Percentiles rank a stretch among this genome's conserved stretches.
These are phyloP conservation scores for Halcyon leucocephala DNA, from an alignment of 2,797 vertebrate genomes.

Conservation along the genomic window DNA sequence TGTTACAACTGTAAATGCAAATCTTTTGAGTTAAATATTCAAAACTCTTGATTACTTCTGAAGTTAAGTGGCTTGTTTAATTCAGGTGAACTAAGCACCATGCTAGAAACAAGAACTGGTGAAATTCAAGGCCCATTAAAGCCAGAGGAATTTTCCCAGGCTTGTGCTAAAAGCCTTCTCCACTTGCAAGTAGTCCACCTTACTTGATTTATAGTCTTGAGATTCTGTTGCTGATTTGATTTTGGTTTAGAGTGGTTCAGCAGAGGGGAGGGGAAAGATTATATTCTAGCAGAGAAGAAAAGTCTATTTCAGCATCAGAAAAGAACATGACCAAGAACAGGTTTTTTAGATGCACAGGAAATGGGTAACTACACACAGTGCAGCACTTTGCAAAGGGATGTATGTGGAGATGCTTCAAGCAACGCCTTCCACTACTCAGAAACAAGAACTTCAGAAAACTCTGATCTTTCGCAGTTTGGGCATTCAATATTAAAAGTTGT, in stretches of 20 bases:
- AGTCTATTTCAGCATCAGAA: neutral
- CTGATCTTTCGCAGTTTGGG: neutral
- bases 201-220: neutral
- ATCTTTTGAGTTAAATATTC: slow-evolving; percentile 38
- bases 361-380: neutral
- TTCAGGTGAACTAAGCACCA: neutral
- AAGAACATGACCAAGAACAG: neutral
- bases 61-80: slow-evolving; percentile 23
- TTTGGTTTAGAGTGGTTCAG: neutral
- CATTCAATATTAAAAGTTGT: neutral
- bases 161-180: neutral
- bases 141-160: slow-evolving; percentile 31
- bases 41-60: slow-evolving; percentile 9
- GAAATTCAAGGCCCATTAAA: slow-evolving; percentile 55
- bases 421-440: neutral
- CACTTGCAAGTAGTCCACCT: neutral
- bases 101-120: slow-evolving; percentile 10
- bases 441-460: neutral
- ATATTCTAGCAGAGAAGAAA: neutral
- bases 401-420: neutral
- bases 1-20: neutral
- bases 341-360: neutral
- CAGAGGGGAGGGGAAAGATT: neutral
- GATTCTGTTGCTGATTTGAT: neutral
- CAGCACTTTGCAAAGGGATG: neutral